Conservation (phyloP, 1,140 invertebrate genomes). For the Alviniconcha marisindica region DNA sequence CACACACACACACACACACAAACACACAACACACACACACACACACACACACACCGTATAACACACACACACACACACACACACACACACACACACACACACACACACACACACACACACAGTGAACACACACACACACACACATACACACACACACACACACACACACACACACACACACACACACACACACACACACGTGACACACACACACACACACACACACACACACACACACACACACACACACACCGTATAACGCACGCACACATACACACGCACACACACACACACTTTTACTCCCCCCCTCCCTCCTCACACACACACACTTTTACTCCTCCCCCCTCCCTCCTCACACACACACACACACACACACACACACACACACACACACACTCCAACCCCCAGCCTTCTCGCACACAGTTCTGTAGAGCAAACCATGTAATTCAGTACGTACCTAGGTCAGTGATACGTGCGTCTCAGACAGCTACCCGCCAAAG, state of each 20-base stretch:
- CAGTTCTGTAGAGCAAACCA: no score
- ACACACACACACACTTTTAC: not conserved
- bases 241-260: not conserved
- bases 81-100: not conserved
- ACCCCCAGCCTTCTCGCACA: no score
- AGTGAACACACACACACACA: not conserved
- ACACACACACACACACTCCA: no score
- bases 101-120: not conserved
- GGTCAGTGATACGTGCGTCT: no score
- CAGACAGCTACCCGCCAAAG: no score
- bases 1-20: not conserved
- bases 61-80: conserved; percentile 3
- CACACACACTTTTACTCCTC: no score
- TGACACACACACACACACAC: not conserved
- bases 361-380: no score
- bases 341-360: no score
- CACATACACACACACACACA: conserved; percentile 9
- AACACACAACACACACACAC: no score
- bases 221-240: not conserved
- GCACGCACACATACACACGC: not conserved
- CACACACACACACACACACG: not conserved
- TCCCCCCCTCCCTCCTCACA: no score
- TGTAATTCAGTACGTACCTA: no score
- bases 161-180: not conserved
- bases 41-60: no score